Conservation (phyloP, 1,140 invertebrate genomes). For the Meloidogyne hapla region DNA sequence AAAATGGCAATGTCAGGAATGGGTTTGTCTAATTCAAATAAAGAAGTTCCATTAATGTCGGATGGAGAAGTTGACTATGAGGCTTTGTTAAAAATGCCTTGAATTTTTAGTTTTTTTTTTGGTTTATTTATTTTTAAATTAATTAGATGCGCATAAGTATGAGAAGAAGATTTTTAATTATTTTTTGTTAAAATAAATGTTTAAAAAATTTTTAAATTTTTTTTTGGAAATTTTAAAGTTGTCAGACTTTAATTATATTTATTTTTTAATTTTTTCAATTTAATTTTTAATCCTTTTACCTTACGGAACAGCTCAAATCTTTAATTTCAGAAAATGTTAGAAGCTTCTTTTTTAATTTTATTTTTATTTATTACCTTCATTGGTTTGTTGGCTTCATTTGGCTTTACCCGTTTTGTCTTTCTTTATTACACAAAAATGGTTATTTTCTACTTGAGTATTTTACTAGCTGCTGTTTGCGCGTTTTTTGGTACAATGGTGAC, state of each 20-base stretch:
- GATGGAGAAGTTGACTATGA: conserved; percentile 62
- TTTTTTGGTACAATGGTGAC: conserved; percentile 5
- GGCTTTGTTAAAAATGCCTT: conserved; percentile 68
- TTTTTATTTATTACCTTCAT: not conserved
- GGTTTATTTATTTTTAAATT: too few relatives aligned
- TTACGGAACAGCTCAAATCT: too few relatives aligned
- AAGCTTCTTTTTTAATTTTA: not conserved
- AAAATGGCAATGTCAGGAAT: conserved; percentile 57
- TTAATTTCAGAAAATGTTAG: not conserved
- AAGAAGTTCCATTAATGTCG: conserved; percentile 50
- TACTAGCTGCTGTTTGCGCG: not conserved
- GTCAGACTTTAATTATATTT: not conserved
- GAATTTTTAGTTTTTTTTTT: not conserved
- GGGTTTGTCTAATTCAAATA: conserved; percentile 35
- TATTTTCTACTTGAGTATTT: not conserved
- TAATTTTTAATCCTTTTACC: not conserved
- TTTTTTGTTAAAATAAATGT: too few relatives aligned
- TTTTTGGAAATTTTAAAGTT: too few relatives aligned
- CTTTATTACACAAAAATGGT: not conserved
- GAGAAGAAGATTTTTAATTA: too few relatives aligned
- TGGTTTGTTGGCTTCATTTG: not conserved
- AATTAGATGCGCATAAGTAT: too few relatives aligned
- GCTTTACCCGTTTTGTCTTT: not conserved
- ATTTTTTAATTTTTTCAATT: not conserved
- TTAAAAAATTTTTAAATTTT: too few relatives aligned